Conservation (phyloP, 2,797 vertebrate genomes). For the Lepilemur ruficaudatus region DNA sequence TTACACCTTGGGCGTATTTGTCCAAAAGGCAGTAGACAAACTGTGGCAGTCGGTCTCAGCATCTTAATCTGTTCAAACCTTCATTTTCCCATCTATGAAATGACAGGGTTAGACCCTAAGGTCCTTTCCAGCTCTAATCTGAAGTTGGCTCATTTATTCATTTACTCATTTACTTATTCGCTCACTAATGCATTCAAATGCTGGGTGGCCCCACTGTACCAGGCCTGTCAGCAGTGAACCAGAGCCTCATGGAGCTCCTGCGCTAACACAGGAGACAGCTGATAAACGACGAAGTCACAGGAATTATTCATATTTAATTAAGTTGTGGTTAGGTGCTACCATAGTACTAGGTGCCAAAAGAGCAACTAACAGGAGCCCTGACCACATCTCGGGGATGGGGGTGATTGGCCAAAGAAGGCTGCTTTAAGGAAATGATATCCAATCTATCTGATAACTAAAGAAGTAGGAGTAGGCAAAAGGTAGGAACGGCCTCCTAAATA, state of each 20-base stretch:
- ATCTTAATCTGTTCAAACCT: not conserved
- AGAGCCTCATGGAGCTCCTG: not conserved
- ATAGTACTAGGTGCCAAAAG: not conserved
- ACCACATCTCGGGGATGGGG: not conserved
- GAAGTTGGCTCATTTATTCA: not conserved
- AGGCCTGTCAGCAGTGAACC: accelerated
- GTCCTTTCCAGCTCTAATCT: not conserved
- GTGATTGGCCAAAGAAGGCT: not conserved
- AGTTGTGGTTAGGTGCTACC: not conserved
- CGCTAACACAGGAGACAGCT: not conserved
- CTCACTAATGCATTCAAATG: not conserved
- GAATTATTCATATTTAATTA: not conserved
- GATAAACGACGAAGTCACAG: not conserved
- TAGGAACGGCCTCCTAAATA: not conserved
- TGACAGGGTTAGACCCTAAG: not conserved
- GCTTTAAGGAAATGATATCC: not conserved
- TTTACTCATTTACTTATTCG: not conserved
- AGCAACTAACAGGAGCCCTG: not conserved
- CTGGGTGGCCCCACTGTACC: not conserved
- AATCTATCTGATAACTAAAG: not conserved
- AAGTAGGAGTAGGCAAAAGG: not conserved
- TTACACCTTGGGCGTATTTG: not conserved
- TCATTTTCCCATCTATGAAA: not conserved
- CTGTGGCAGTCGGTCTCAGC: not conserved
- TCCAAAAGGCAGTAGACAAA: not conserved